phyloP scores from a whole-genome alignment of 2,113 vertebrate genomes.

The Brachyhypopomus gauderio region DNA sequence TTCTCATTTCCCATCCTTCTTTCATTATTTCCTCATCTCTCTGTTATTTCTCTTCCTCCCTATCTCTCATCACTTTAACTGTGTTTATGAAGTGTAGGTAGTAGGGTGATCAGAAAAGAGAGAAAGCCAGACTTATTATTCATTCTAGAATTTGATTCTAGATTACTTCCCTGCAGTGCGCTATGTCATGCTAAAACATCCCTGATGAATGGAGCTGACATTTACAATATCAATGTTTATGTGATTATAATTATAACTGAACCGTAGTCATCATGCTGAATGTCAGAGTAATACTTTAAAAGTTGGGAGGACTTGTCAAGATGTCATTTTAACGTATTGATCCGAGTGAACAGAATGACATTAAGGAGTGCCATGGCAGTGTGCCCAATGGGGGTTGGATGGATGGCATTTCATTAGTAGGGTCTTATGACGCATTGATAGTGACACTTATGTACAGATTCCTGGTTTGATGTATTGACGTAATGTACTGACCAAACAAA shows the following conservation, averaged over 20 bases:
- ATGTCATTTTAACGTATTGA: constrained; percentile 56
- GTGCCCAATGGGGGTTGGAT: background rate
- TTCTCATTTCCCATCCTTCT: background rate
- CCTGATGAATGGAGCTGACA: constrained; percentile 60
- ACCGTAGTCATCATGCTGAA: constrained; percentile 60
- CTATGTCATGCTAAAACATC: constrained; percentile 51
- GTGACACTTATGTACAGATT: background rate
- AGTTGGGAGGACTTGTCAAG: constrained; percentile 49
- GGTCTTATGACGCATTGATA: background rate
- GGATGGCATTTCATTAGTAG: background rate
- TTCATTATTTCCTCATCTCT: background rate
- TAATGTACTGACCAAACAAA: background rate
- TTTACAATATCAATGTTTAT: constrained; percentile 56
- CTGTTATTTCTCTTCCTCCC: background rate
- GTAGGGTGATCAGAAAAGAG: constrained; percentile 60
- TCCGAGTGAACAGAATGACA: constrained; percentile 27
- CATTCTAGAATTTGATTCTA: constrained; percentile 53
- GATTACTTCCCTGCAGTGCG: constrained; percentile 44
- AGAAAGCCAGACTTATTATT: constrained; percentile 66
- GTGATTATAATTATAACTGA: constrained; percentile 62
- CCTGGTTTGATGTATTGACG: background rate
- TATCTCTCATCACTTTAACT: constrained; percentile 15
- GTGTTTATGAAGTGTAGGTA: constrained; percentile 49
- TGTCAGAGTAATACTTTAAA: constrained; percentile 51
- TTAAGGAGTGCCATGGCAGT: background rate